These are phyloP conservation scores for Drosophila pruinosa DNA, from an alignment of 1,140 invertebrate genomes.

Conservation along the genomic window DNA sequence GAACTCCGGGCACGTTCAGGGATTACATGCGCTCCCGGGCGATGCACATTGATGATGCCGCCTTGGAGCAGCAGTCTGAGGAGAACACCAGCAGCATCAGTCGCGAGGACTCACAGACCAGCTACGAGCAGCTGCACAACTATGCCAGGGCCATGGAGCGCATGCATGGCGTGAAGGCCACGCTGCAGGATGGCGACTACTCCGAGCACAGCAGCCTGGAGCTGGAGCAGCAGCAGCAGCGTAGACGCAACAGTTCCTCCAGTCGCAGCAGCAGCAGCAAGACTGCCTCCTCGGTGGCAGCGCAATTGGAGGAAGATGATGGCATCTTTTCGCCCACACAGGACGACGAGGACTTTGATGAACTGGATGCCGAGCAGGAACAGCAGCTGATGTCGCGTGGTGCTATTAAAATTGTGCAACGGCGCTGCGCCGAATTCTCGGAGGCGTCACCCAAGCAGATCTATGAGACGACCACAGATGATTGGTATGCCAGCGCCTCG, in stretches of 20 bases:
- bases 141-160: constrained; percentile 60
- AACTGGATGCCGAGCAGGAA: constrained; percentile 49
- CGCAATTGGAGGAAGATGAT: constrained; percentile 55
- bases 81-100: constrained; percentile 75
- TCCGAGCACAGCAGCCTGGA: constrained; percentile 54
- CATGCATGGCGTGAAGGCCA: constrained; percentile 53
- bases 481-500: constrained; percentile 86
- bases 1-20: constrained; percentile 71
- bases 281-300: constrained; percentile 18
- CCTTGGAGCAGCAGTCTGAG: constrained; percentile 64
- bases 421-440: constrained; percentile 66
- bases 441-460: constrained; percentile 77
- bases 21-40: constrained; percentile 77
- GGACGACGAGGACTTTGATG: constrained; percentile 60
- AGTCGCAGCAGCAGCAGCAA: constrained; percentile 45
- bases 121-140: constrained; percentile 66
- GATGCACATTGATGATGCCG: constrained; percentile 69
- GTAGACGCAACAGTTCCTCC: constrained; percentile 41
- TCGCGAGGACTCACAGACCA: constrained; percentile 70
- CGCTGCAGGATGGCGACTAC: constrained; percentile 35
- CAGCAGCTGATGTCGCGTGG: constrained; percentile 43
- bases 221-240: constrained; percentile 35
- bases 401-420: constrained; percentile 52
- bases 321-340: constrained; percentile 68
- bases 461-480: constrained; percentile 84